Base-by-base conservation (phyloP, 2,888 invertebrate species). In the Spatulosminthurus flaviceps region DNA sequence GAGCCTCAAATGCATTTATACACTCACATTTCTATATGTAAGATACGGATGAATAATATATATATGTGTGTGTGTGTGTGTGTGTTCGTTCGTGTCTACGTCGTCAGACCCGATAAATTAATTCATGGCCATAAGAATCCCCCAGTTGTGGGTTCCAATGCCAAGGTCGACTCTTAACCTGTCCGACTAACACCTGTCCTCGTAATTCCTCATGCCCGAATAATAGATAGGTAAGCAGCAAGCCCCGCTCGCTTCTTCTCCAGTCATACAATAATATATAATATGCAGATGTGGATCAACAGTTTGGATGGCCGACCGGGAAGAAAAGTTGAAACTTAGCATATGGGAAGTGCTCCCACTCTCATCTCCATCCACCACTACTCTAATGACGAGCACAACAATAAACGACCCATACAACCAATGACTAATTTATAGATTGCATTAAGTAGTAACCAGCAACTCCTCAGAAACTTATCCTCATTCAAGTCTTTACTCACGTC, bases 161-260 rank as follows among this genome's bases (percentile, higher is more conserved):
- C 82, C 84, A 84, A 84, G 84, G 84, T 78, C 84, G 83, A 84
- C 80, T 83, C 80, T 83, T 84, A 83, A 83, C 83, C 84, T 83
- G 82, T 79, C 78, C 83, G 83, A 83, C 80, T 79, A 83, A 84
- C 84, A 84, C 84, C 84, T 84, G 84, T 81, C 82, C 79, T 79
- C 79, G 19, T 69, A 75, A 76, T 76, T 74, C 74, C 64, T 74
- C 74, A 29, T 74, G 19, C 74, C 74, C 74, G 74, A 74, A 61
- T 74, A 60, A 60, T 60, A 60, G 72, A 1, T 22, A 4, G 29
- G 19, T 71, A 26, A 43, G 71, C 24, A 43, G 71, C n/a, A n/a
- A 51, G 51, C 51, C 51, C 16, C 19, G 22, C 64, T 64, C 24
- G 22, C 64, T 64, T 24, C n/a, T 64, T 21, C 64, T 64, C 19